Evolutionary conservation across 1,140 invertebrate genomes (phyloP), one percentile per base, ranked within the genome.

Genomic region (Metopolophium dirhodum): DNA sequence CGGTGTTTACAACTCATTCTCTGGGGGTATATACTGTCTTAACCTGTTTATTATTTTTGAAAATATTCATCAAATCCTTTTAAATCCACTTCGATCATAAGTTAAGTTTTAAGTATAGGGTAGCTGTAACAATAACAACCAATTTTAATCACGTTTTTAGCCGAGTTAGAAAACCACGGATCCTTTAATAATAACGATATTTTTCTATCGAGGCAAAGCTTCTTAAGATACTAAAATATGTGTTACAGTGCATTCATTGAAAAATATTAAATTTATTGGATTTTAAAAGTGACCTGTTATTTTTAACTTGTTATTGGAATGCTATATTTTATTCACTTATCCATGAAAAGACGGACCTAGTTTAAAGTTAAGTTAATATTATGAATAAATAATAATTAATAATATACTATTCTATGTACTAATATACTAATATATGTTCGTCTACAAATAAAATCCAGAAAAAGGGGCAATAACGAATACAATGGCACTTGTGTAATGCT

Each of bases 11-110:
- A 57, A 89, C 51, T 57, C 49, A 89, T 35, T 23, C 51, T 77
- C 23, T 30, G 51, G 23, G 51, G 35, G 51, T 89, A 57, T 89
- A 89, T 20, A 54, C 20, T 37, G 49, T 26, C 57, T 89, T 57
- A 89, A 89, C 88, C 51, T 89, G 88, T 57, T 57, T 89, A 89
- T 89, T 41, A 89, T 89, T 89, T 89, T 22, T 23, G 51, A 57
- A 57, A 57, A 89, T 89, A 89, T 89, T 89, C 35, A 41, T 41
- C 51, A 30, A 57, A 89, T 35, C 23, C 35, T 57, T 89, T 57
- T 11, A 89, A 57, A 89, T 89, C 4, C 9, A 57, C n/a, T 11
- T 18, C 14, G 7, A 86, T 88, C 47, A n/a, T 54, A 41, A 57
- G 49, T 89, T 30, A 89, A 57, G 23, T 37, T 89, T 89, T 57